Percentiles rank a stretch among this genome's conserved stretches.
Conservation (phyloP, 2,113 vertebrate species). For the Petrocephalus microphthalmus region DNA sequence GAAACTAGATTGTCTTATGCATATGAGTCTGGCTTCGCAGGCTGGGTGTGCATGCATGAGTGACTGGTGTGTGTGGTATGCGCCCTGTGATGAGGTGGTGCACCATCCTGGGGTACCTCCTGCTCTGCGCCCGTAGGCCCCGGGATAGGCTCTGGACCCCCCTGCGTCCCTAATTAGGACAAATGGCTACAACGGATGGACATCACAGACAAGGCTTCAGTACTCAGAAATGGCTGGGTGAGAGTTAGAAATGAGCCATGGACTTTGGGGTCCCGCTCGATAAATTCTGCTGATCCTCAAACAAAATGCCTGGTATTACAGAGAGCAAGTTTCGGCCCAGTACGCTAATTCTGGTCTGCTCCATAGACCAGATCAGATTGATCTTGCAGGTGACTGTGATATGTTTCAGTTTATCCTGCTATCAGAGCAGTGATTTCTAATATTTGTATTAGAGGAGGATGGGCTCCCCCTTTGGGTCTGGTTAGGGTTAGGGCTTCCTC, state of each 20-base stretch:
- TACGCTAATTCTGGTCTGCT: background rate
- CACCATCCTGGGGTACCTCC: background rate
- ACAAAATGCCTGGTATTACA: background rate
- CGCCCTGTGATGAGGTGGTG: background rate
- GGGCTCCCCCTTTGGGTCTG: too few relatives aligned
- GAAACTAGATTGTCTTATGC: background rate
- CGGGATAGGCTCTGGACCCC: background rate
- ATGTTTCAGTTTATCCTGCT: background rate
- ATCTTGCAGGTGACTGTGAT: background rate
- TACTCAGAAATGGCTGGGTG: background rate
- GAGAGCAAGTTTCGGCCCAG: background rate
- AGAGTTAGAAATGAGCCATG: background rate
- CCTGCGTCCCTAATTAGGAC: background rate
- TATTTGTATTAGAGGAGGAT: too few relatives aligned
- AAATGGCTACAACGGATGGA: background rate
- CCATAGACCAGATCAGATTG: too few relatives aligned
- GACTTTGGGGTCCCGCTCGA: background rate
- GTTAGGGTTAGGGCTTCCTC: too few relatives aligned
- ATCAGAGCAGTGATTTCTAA: background rate
- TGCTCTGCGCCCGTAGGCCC: background rate
- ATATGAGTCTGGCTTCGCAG: background rate
- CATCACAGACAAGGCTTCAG: background rate
- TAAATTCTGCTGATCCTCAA: background rate
- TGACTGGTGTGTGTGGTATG: background rate
- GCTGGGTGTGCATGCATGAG: background rate